phyloP scores from a whole-genome alignment of 2,797 vertebrate genomes.

The Sebastes baramenuke region DNA sequence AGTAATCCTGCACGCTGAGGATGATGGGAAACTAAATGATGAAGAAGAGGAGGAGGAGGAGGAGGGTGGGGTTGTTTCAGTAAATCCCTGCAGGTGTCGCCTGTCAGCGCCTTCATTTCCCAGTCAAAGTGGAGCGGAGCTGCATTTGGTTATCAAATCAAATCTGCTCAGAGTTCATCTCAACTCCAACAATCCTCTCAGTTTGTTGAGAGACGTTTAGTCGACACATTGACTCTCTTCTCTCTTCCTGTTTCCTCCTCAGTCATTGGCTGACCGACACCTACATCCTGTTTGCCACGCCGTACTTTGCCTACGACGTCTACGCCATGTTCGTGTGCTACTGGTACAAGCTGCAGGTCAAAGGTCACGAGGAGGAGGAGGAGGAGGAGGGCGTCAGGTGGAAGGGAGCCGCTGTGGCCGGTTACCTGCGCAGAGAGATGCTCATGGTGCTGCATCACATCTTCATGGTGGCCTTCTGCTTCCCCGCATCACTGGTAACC shows the following conservation, averaged over 20 bases:
- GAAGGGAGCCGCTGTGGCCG: constrained; percentile 22
- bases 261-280: constrained; percentile 90
- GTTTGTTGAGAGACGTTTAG: too few relatives aligned
- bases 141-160: constrained; percentile 67
- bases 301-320: constrained; percentile 92
- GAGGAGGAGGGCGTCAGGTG: neutral
- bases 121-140: constrained; percentile 55
- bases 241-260: neutral
- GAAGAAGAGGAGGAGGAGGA: neutral
- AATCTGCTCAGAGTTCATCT: too few relatives aligned
- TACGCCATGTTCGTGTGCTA: constrained; percentile 93
- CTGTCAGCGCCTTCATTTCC: constrained; percentile 47
- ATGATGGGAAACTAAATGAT: constrained; percentile 16
- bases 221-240: too few relatives aligned
- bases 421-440: constrained; percentile 78
- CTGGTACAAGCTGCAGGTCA: constrained; percentile 87
- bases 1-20: constrained; percentile 51
- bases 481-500: constrained; percentile 88
- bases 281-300: constrained; percentile 90
- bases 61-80: neutral
- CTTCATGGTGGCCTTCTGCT: constrained; percentile 92
- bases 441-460: constrained; percentile 92
- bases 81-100: neutral
- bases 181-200: too few relatives aligned
- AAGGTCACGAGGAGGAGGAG: constrained; percentile 81